These are phyloP conservation scores for Zonotrichia albicollis DNA, from an alignment of 2,797 vertebrate species.

Conservation along the genomic window DNA sequence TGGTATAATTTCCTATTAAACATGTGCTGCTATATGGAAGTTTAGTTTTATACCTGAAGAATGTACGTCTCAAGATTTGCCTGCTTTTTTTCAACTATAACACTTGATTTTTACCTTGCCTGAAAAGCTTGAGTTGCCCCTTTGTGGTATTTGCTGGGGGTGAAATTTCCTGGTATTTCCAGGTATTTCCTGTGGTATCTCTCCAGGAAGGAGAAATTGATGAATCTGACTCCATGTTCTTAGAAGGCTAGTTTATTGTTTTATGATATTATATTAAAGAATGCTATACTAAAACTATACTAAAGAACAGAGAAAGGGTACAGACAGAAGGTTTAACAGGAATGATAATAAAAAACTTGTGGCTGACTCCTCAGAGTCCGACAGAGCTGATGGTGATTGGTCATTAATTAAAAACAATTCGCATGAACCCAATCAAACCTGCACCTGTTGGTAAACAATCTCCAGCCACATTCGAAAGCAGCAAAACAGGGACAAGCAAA, in stretches of 20 bases:
- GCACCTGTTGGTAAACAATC: neutral
- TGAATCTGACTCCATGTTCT: neutral
- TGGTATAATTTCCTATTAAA: neutral
- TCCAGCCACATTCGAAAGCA: neutral
- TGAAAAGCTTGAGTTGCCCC: neutral
- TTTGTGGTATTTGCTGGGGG: neutral
- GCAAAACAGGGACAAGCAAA: neutral
- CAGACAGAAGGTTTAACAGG: neutral
- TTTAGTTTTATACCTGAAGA: neutral
- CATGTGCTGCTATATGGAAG: neutral
- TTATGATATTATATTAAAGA: neutral
- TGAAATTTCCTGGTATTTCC: no score
- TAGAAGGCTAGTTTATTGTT: neutral
- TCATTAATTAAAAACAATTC: neutral
- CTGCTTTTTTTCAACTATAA: neutral
- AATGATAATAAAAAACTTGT: neutral
- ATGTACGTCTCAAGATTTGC: rapidly evolving
- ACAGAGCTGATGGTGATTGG: neutral
- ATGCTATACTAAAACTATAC: neutral
- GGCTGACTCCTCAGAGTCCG: neutral
- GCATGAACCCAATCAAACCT: neutral
- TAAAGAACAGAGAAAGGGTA: neutral
- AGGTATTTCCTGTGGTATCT: no score
- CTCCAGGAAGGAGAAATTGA: no score
- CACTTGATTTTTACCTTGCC: neutral